Evolutionary conservation across 2,113 vertebrate genomes (phyloP).

Genomic region (Anarhynchus alexandrinus): DNA sequence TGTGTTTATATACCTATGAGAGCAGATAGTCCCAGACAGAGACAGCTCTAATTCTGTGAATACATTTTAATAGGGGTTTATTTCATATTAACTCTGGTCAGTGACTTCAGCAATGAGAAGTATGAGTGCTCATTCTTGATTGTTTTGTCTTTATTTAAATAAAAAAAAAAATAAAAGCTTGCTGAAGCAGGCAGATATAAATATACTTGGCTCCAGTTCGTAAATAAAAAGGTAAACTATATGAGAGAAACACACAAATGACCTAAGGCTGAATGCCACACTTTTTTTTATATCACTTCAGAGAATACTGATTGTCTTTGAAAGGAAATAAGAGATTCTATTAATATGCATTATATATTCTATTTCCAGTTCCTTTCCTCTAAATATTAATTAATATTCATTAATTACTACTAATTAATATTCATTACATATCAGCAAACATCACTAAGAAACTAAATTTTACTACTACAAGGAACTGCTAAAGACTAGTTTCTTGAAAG

Average conservation of each 20-base stretch:
- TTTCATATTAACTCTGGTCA: slow-evolving; percentile 14
- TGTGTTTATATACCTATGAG: slow-evolving; percentile 35
- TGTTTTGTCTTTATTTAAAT: background rate
- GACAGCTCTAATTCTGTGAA: slow-evolving; percentile 3
- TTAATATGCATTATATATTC: background rate
- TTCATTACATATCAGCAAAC: background rate
- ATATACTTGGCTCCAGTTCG: background rate
- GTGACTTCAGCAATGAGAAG: background rate
- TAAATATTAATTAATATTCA: background rate
- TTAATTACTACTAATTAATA: background rate
- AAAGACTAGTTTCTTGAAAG: background rate
- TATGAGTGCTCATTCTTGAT: background rate
- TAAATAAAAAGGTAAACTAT: background rate
- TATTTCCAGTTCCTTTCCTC: background rate
- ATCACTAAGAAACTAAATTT: background rate
- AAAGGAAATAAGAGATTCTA: background rate
- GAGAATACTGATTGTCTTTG: background rate
- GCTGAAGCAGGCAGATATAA: background rate
- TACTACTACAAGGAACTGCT: background rate
- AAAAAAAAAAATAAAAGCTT: background rate
- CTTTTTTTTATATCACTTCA: background rate
- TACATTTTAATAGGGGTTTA: slow-evolving; percentile 27
- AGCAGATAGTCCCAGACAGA: slow-evolving; percentile 3
- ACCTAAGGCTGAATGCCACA: background rate
- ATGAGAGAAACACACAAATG: background rate